Evolutionary conservation across 2,888 invertebrate genomes (phyloP).

Genomic region (Drosophila nr. perissopoda): DNA sequence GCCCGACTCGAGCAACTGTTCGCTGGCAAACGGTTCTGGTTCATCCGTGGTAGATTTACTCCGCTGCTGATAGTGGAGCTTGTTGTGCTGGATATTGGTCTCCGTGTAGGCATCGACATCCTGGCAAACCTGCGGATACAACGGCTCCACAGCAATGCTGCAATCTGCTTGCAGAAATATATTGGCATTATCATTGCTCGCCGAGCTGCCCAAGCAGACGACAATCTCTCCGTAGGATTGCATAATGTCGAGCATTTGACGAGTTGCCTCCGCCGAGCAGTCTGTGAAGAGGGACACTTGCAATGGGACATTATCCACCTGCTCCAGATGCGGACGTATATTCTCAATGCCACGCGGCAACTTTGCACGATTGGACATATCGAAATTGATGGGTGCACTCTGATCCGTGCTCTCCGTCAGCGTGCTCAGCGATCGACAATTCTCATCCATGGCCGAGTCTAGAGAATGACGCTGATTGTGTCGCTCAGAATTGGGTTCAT

Average conservation of each 20-base stretch:
- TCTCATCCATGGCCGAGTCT: slow-evolving; percentile 87
- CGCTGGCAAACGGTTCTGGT: slow-evolving; percentile 40
- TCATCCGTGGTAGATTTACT: slow-evolving; percentile 33
- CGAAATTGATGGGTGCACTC: slow-evolving; percentile 95
- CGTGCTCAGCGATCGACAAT: slow-evolving; percentile 93
- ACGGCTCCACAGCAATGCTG: slow-evolving; percentile 96
- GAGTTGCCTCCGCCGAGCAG: slow-evolving; percentile 95
- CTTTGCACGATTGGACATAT: slow-evolving; percentile 97
- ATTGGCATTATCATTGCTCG: slow-evolving; percentile 93
- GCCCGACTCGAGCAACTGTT: slow-evolving; percentile 77
- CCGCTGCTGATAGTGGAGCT: slow-evolving; percentile 73
- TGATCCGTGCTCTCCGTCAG: slow-evolving; percentile 96
- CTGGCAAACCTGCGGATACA: slow-evolving; percentile 92
- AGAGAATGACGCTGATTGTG: slow-evolving; percentile 85
- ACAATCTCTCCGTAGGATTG: slow-evolving; percentile 98
- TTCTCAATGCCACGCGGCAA: slow-evolving; percentile 98
- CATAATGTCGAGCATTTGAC: slow-evolving; percentile 97
- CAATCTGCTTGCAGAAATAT: slow-evolving; percentile 97
- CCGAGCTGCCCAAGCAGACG: slow-evolving; percentile 96
- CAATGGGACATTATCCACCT: slow-evolving; percentile 98
- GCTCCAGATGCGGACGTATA: slow-evolving; percentile 96
- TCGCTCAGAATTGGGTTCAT: slow-evolving; percentile 36
- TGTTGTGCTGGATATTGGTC: slow-evolving; percentile 84
- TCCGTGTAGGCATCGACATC: slow-evolving; percentile 84
- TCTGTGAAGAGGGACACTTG: slow-evolving; percentile 99